These are phyloP conservation scores for Caranx ignobilis DNA, from an alignment of 2,113 vertebrate genomes.

Conservation along the genomic window DNA sequence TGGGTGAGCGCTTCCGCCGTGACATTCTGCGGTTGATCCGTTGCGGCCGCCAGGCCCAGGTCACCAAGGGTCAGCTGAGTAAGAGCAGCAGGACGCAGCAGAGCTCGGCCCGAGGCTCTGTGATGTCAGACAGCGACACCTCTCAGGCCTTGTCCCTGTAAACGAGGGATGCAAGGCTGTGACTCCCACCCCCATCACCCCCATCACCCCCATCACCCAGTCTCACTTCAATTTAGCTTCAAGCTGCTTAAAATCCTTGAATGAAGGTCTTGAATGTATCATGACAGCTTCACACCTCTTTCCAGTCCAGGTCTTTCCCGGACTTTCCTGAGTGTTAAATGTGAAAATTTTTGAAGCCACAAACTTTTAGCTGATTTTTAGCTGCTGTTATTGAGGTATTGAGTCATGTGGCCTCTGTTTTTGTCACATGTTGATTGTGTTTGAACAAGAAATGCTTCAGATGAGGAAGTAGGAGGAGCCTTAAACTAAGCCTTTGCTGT, in stretches of 20 bases:
- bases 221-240: not conserved
- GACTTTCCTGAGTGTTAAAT: conserved; percentile 9
- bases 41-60: not conserved
- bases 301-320: not conserved
- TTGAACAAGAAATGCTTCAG: conserved; percentile 4
- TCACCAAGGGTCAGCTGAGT: not conserved
- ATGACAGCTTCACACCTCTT: not conserved
- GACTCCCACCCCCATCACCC: no score
- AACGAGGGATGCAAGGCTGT: not conserved
- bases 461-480: not conserved
- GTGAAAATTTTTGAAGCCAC: conserved; percentile 10
- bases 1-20: conserved; percentile 86
- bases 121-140: conserved; percentile 83
- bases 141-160: conserved; percentile 83
- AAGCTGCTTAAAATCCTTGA: not conserved
- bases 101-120: conserved; percentile 33
- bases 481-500: conserved; percentile 13
- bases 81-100: conserved; percentile 36
- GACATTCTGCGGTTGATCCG: conserved; percentile 78
- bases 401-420: conserved; percentile 3
- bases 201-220: no score
- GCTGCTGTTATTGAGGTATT: conserved; percentile 23
- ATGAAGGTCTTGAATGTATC: not conserved
- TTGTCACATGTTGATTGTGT: not conserved
- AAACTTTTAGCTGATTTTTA: not conserved